Conservation (phyloP, 2,888 invertebrate species). For the Scaptomyza parva region DNA sequence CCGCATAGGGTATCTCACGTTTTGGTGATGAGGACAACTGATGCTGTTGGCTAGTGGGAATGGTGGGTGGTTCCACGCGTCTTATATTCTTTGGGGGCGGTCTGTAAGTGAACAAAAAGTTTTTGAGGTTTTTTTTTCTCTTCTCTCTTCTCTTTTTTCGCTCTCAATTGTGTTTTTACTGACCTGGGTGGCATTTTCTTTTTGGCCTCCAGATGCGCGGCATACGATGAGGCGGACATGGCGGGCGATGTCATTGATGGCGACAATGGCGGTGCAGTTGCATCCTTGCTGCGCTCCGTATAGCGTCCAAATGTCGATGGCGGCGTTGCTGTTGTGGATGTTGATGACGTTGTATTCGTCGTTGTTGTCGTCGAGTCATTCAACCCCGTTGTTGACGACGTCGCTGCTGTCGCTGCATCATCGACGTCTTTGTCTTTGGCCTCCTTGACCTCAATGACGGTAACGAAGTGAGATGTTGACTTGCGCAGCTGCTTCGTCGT, state of each 20-base stretch:
- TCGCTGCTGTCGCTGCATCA: conserved; percentile 36
- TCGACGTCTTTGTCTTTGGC: conserved; percentile 84
- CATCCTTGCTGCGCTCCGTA: conserved; percentile 77
- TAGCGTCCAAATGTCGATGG: conserved; percentile 82
- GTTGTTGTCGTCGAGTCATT: conserved; percentile 13
- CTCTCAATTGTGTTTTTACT: conserved; percentile 8
- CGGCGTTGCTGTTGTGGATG: conserved; percentile 52
- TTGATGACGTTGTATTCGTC: conserved; percentile 15
- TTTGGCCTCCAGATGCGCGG: conserved; percentile 86
- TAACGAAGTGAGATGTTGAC: conserved; percentile 89
- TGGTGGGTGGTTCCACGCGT: conserved; percentile 87
- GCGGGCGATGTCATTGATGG: conserved; percentile 80
- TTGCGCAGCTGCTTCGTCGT: conserved; percentile 64
- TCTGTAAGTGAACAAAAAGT: conserved; percentile 78
- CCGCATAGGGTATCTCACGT: conserved; percentile 78
- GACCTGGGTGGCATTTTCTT: conserved; percentile 89
- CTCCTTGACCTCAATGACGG: conserved; percentile 95
- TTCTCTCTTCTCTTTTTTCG: background rate
- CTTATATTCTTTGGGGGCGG: conserved; percentile 89
- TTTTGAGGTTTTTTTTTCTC: background rate
- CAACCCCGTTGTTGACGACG: background rate
- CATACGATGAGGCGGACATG: conserved; percentile 85
- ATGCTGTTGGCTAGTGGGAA: conserved; percentile 78
- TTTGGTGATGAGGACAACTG: conserved; percentile 83
- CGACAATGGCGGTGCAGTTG: conserved; percentile 83